Evolutionary conservation across 2,797 vertebrate genomes (phyloP).

Genomic region (Malurus leucopterus): DNA sequence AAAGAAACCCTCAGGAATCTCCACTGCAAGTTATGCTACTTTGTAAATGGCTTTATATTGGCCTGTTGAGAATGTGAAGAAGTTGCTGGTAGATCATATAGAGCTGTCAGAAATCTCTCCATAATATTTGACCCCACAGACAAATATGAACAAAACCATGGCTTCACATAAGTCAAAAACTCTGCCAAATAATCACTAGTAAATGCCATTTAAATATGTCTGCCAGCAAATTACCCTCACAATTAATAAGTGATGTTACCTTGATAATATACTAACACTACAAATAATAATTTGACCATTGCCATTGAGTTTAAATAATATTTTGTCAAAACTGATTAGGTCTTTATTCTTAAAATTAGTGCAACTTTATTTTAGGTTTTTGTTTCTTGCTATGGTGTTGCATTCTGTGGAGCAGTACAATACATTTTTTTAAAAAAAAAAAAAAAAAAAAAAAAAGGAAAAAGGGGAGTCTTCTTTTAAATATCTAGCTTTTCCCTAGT

Average conservation of each 20-base stretch:
- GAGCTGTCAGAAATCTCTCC: background rate
- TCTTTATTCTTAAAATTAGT: background rate
- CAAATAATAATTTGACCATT: background rate
- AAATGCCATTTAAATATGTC: background rate
- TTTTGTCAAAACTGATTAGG: background rate
- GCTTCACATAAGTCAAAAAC: background rate
- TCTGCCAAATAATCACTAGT: background rate
- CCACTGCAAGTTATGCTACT: background rate
- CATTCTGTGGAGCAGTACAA: background rate
- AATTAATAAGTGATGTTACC: background rate
- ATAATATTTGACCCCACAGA: background rate
- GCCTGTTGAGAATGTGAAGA: background rate
- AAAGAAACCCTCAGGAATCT: background rate
- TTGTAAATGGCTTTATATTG: background rate
- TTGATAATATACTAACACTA: background rate
- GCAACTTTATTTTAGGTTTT: background rate
- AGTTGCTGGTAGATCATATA: background rate
- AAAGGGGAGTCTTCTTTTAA: fast-evolving
- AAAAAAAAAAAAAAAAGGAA: too few relatives aligned
- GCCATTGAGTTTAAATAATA: background rate
- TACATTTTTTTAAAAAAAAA: too few relatives aligned
- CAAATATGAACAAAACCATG: background rate
- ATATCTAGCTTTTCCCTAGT: background rate
- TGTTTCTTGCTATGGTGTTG: background rate
- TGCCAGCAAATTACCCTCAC: background rate